Percentiles rank a stretch among this genome's conserved stretches.
phyloP scores from a whole-genome alignment of 35 echinoderm and acorn worm species.

The Nesometra sesokonis region DNA sequence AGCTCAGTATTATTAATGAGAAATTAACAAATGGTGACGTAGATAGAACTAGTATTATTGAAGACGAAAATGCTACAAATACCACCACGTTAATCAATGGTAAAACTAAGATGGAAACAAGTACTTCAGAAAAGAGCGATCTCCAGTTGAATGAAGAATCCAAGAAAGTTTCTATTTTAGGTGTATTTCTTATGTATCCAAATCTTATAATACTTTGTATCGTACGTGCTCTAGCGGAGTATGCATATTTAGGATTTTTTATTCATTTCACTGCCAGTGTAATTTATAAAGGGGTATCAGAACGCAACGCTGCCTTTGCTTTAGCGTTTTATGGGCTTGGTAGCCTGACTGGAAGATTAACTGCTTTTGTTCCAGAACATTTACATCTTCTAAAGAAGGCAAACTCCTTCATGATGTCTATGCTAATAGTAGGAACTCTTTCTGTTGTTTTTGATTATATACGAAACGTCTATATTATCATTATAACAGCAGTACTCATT shows the following conservation, averaged over 20 bases:
- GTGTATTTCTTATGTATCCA: neutral
- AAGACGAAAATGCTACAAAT: neutral
- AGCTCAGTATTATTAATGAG: neutral
- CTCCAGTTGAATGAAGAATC: no score
- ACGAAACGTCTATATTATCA: neutral
- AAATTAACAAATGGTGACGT: neutral
- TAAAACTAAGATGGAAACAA: no score
- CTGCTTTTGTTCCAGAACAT: neutral
- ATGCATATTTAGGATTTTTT: neutral
- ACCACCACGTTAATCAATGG: no score
- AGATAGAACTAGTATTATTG: neutral
- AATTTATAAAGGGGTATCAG: neutral
- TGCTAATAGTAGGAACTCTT: neutral
- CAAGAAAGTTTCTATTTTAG: no score
- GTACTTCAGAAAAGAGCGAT: no score
- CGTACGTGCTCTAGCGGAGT: neutral
- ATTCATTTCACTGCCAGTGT: neutral
- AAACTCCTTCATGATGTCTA: neutral
- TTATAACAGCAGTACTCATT: neutral
- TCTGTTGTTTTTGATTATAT: neutral
- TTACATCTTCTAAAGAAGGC: neutral
- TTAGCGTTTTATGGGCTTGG: neutral
- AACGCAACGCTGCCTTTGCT: neutral
- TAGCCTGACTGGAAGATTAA: neutral
- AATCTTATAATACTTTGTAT: neutral